phyloP scores from a whole-genome alignment of 2,888 invertebrate species.

The Drosophila flavopinicola region DNA sequence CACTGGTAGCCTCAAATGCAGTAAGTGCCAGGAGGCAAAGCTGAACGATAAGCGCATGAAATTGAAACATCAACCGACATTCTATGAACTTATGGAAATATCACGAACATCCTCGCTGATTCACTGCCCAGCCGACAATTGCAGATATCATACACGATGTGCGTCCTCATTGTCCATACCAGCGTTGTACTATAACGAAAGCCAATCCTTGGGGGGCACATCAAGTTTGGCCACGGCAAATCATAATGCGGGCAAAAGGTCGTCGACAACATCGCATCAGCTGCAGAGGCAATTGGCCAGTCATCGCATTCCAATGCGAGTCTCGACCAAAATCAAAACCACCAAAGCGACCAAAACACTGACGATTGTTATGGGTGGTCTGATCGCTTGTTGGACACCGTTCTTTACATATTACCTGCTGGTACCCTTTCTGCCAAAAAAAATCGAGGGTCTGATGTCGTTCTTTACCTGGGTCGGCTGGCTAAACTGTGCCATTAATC shows the following conservation, averaged over 20 bases:
- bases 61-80: constrained; percentile 76
- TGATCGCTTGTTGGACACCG: constrained; percentile 94
- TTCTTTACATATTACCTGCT: constrained; percentile 93
- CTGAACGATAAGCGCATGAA: constrained; percentile 55
- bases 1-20: constrained; percentile 65
- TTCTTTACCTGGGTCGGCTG: constrained; percentile 95
- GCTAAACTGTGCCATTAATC: constrained; percentile 95
- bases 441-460: constrained; percentile 88
- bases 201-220: constrained; percentile 76
- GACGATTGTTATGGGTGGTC: constrained; percentile 94
- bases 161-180: constrained; percentile 47
- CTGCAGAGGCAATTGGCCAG: constrained; percentile 40
- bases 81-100: constrained; percentile 82
- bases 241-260: constrained; percentile 19
- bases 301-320: constrained; percentile 85
- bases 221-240: constrained; percentile 62
- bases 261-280: constrained; percentile 32
- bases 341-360: constrained; percentile 95
- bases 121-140: constrained; percentile 79
- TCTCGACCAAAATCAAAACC: constrained; percentile 90
- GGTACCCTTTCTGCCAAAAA: constrained; percentile 91
- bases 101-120: constrained; percentile 79
- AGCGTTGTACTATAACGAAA: constrained; percentile 74
- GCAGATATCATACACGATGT: constrained; percentile 62
- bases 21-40: constrained; percentile 65